Evolutionary conservation across 64 coral and sea anemone genomes (phyloP).

Genomic region (Cladopsammia gracilis): DNA sequence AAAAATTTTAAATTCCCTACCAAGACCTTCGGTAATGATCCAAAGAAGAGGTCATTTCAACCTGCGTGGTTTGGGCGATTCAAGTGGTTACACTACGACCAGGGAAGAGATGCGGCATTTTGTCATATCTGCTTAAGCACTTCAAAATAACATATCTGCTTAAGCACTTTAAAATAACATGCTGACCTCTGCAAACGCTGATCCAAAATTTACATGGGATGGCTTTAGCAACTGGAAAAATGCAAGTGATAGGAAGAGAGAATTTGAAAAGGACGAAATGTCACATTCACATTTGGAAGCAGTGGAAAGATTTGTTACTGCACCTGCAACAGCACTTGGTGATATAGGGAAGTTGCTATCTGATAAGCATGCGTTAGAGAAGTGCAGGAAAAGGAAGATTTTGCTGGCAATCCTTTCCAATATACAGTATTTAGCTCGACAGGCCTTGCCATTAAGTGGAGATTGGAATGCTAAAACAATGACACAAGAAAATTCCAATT

Average conservation of each 20-base stretch:
- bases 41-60: no score
- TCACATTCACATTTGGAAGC: slow-evolving; percentile 67
- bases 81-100: no score
- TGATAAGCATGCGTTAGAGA: slow-evolving; percentile 69
- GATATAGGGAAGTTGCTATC: slow-evolving; percentile 64
- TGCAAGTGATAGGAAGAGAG: slow-evolving; percentile 50
- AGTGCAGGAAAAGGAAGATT: slow-evolving; percentile 65
- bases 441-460: slow-evolving; percentile 33
- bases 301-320: slow-evolving; percentile 56
- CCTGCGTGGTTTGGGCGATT: no score
- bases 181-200: no score
- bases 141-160: no score
- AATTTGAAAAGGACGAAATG: slow-evolving; percentile 54
- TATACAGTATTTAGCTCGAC: slow-evolving; percentile 24
- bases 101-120: no score
- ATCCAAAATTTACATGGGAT: no score
- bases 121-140: no score
- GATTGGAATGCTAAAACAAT: slow-evolving; percentile 18
- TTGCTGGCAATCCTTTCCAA: slow-evolving; percentile 54
- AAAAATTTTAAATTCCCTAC: no score
- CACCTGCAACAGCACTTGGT: slow-evolving; percentile 55
- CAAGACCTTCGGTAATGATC: no score
- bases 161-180: no score
- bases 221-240: slow-evolving; percentile 59
- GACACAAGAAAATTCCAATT: slow-evolving; percentile 13